phyloP scores from a whole-genome alignment of 92 coral and sea anemone genomes.

The Metridium senile region DNA sequence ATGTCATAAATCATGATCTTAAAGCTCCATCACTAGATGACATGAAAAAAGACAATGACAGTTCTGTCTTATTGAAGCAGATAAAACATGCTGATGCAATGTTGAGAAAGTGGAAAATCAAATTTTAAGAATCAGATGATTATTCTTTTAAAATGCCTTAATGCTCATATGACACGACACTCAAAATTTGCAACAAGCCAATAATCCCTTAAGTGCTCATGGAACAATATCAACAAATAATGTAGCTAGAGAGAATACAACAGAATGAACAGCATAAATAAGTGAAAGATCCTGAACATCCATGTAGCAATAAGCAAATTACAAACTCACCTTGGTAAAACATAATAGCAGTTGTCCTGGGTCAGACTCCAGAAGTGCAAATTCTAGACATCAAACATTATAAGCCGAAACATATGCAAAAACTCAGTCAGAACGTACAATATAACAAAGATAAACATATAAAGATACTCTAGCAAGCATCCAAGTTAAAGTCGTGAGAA shows the following conservation, averaged over 20 bases:
- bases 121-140: constrained; percentile 1
- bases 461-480: constrained; percentile 15
- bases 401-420: background rate
- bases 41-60: background rate
- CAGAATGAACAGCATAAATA: background rate
- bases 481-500: constrained; percentile 3
- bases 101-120: constrained; percentile 17
- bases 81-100: constrained; percentile 14
- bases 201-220: background rate
- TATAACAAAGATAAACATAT: background rate
- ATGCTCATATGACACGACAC: too few species aligned
- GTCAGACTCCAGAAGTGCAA: constrained; percentile 7
- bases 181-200: background rate
- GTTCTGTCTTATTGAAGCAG: background rate
- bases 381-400: background rate
- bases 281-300: background rate
- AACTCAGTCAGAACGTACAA: background rate
- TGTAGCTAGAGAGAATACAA: background rate
- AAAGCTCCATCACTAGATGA: constrained; percentile 21
- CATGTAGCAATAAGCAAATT: background rate
- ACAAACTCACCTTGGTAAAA: constrained; percentile 16
- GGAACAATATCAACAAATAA: background rate
- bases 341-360: constrained; percentile 12
- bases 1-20: constrained; percentile 14
- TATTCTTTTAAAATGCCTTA: too few species aligned